Conservation (phyloP, 2,888 invertebrate genomes). For the Sarcophaga subvicina region DNA sequence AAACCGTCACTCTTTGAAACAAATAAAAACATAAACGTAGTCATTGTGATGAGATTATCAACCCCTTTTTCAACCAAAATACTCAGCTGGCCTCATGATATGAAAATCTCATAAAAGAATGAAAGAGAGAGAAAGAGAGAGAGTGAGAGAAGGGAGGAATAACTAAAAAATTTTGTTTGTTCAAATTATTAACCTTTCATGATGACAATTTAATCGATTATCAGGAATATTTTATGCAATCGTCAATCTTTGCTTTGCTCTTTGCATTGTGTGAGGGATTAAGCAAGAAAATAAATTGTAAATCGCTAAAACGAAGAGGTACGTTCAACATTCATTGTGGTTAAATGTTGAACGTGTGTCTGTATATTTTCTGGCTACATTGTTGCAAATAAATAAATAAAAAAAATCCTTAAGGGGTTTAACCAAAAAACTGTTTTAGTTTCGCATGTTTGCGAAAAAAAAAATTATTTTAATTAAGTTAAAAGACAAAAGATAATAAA, state of each 20-base stretch:
- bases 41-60: neutral
- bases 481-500: neutral
- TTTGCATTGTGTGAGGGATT: neutral
- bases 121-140: too few species aligned
- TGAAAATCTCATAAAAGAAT: too few species aligned
- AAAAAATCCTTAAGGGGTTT: constrained; percentile 58
- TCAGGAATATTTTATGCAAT: neutral
- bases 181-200: neutral
- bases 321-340: neutral
- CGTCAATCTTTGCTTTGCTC: neutral
- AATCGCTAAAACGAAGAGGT: neutral
- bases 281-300: too few species aligned
- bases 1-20: neutral
- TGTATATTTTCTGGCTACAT: neutral
- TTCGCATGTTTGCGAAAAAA: neutral
- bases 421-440: neutral
- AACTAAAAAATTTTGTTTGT: neutral
- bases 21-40: neutral
- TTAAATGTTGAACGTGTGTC: neutral
- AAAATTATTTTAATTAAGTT: neutral
- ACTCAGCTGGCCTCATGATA: too few species aligned
- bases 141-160: too few species aligned
- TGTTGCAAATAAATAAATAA: constrained; percentile 51
- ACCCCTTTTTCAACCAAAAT: neutral
- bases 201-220: neutral